phyloP scores from a whole-genome alignment of 1,140 invertebrate genomes.

The Oncopeltus fasciatus region DNA sequence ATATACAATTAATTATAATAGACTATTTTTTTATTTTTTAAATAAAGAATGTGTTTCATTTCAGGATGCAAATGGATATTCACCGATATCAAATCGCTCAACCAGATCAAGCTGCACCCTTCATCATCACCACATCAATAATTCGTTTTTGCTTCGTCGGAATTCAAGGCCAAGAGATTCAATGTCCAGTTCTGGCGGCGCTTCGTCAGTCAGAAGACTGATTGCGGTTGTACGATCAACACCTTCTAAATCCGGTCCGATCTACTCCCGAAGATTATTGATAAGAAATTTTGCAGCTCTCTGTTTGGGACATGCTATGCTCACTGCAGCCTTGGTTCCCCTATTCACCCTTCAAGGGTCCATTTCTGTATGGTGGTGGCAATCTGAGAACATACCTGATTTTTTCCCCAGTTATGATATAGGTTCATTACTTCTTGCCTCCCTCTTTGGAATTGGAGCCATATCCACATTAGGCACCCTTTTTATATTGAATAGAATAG shows the following conservation, averaged over 20 bases:
- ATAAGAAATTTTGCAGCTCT: conserved; percentile 38
- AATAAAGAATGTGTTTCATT: background rate
- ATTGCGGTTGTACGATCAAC: conserved; percentile 38
- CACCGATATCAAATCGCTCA: conserved; percentile 40
- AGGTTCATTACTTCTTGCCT: conserved; percentile 38
- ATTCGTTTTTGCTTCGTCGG: conserved; percentile 26
- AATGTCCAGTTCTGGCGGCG: conserved; percentile 47
- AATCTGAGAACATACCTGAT: conserved; percentile 24
- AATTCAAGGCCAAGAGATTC: conserved; percentile 41
- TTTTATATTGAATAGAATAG: conserved; percentile 37
- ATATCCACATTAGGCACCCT: conserved; percentile 37
- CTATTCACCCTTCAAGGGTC: conserved; percentile 40
- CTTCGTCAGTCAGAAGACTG: conserved; percentile 47
- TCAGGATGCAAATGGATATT: conserved; percentile 42
- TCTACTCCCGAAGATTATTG: conserved; percentile 30
- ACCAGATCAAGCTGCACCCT: conserved; percentile 33
- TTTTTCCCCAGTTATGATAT: conserved; percentile 28
- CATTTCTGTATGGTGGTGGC: conserved; percentile 25
- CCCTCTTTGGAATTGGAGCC: conserved; percentile 38
- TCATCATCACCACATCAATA: conserved; percentile 29
- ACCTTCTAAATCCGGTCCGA: conserved; percentile 28
- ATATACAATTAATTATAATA: too few relatives aligned
- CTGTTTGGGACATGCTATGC: conserved; percentile 40
- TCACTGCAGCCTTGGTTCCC: conserved; percentile 46
- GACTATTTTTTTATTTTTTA: background rate